A percentile compares a stretch with the other conserved stretches of the same genome.
Conservation (phyloP, 2,888 invertebrate genomes). For the Drosophila basisetae region DNA sequence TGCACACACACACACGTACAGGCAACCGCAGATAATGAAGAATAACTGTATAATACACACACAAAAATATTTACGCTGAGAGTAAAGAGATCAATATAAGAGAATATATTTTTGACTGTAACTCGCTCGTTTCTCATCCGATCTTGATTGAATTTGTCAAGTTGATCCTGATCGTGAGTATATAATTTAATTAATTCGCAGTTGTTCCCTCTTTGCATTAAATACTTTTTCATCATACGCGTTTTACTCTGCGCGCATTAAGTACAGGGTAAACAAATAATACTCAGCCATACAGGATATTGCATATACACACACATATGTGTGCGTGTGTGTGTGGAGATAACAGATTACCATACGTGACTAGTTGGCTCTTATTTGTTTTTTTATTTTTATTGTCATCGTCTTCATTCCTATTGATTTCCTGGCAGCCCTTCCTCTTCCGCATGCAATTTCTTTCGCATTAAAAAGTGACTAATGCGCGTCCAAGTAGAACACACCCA, state of each 20-base stretch:
- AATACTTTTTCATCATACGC: background rate
- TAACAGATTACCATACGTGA: conserved; percentile 2
- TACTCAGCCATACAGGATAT: background rate
- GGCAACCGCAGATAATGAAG: background rate
- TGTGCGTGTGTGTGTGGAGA: background rate
- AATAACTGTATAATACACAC: background rate
- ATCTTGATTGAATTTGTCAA: background rate
- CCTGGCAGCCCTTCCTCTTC: conserved; percentile 24
- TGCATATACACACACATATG: background rate
- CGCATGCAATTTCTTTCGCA: conserved; percentile 27
- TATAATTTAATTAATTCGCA: background rate
- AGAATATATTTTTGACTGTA: background rate
- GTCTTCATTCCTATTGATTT: conserved; percentile 49
- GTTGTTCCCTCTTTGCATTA: background rate
- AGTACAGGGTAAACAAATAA: background rate
- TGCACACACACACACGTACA: background rate
- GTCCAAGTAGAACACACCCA: conserved; percentile 7
- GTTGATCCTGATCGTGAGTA: background rate
- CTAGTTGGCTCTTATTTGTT: conserved; percentile 2
- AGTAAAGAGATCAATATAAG: background rate
- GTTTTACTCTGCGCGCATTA: background rate
- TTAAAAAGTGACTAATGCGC: conserved; percentile 8
- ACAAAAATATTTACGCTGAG: background rate
- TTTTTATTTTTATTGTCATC: conserved; percentile 4
- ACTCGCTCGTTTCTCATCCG: background rate